A percentile compares a stretch with the other conserved stretches of the same genome.
phyloP scores from a whole-genome alignment of 2,113 vertebrate species.

The Eonycteris spelaea region DNA sequence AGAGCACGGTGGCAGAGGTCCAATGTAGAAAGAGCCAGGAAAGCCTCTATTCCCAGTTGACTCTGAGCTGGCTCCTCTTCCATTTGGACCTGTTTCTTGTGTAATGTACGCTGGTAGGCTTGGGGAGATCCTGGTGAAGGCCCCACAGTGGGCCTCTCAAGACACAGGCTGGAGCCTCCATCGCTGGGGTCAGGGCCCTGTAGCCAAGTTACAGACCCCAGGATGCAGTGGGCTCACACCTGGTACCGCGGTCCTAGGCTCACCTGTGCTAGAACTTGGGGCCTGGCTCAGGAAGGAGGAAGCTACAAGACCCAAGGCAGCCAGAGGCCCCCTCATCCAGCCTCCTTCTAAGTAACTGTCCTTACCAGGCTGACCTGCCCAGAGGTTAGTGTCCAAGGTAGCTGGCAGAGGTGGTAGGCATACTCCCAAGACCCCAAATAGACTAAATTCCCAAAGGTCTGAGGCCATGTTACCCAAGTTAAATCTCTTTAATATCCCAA shows the following conservation, averaged over 20 bases:
- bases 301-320: background rate
- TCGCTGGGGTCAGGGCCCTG: background rate
- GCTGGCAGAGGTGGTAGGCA: background rate
- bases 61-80: background rate
- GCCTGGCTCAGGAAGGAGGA: background rate
- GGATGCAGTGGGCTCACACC: background rate
- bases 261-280: background rate
- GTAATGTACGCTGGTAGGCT: background rate
- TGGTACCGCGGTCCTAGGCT: background rate
- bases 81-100: background rate
- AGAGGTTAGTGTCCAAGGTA: background rate
- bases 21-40: background rate
- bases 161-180: background rate
- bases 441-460: slow-evolving; percentile 9
- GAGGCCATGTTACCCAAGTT: slow-evolving; percentile 75
- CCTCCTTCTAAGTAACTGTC: background rate
- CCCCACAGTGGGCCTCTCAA: accelerated
- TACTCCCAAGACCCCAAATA: background rate
- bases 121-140: background rate
- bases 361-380: background rate
- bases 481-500: slow-evolving; percentile 79
- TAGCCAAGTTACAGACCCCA: background rate
- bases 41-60: background rate
- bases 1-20: background rate
- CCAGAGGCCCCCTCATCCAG: background rate